Conservation (phyloP, 2,888 invertebrate genomes). For the Caprella mutica region DNA sequence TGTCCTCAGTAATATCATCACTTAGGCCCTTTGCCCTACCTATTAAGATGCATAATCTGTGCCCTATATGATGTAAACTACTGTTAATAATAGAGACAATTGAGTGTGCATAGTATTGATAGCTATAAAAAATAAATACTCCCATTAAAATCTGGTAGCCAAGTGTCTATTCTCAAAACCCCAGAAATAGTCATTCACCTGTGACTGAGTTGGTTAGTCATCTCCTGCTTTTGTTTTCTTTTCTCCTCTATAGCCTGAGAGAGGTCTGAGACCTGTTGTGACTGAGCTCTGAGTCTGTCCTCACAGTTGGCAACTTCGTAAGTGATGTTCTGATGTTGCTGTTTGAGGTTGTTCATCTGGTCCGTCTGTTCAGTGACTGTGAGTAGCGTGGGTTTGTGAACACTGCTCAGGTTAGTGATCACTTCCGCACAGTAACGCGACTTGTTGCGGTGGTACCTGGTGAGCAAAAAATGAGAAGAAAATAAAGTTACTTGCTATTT, state of each 20-base stretch:
- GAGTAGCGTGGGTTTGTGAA: not conserved
- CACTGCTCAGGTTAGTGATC: not conserved
- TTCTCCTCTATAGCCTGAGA: not conserved
- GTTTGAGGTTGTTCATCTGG: not conserved
- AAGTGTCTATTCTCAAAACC: too few relatives aligned
- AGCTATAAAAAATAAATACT: too few relatives aligned
- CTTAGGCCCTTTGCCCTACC: too few relatives aligned
- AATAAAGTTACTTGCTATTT: too few relatives aligned
- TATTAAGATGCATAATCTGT: too few relatives aligned
- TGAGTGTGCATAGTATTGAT: too few relatives aligned
- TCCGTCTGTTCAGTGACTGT: constrained; percentile 1
- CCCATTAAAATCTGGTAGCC: too few relatives aligned
- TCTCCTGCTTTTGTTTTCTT: not conserved
- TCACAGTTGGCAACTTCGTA: not conserved
- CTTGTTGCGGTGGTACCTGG: not conserved
- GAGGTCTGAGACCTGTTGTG: not conserved
- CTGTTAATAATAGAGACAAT: too few relatives aligned
- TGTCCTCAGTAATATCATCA: too few relatives aligned
- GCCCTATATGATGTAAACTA: too few relatives aligned
- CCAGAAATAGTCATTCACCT: too few relatives aligned
- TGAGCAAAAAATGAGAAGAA: too few relatives aligned
- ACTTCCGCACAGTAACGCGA: constrained; percentile 3
- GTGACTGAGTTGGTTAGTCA: not conserved
- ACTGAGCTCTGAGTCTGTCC: not conserved
- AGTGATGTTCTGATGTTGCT: not conserved